These are phyloP conservation scores for Andrena dorsata DNA, from an alignment of 2,888 invertebrate genomes.

Conservation along the genomic window DNA sequence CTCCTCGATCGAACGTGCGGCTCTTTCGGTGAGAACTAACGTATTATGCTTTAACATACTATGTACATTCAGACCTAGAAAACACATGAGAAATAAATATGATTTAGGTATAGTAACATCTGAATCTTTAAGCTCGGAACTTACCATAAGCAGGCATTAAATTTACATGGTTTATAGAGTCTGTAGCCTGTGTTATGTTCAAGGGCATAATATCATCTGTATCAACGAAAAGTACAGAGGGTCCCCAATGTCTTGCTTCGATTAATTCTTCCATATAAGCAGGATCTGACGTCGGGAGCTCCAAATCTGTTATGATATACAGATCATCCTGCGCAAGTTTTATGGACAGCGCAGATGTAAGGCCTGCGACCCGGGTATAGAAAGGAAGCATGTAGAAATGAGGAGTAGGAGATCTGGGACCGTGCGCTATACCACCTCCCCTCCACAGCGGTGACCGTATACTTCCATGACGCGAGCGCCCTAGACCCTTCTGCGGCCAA, in stretches of 20 bases:
- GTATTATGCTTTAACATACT: slow-evolving; percentile 99
- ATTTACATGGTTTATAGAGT: slow-evolving; percentile 92
- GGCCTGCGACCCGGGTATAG: slow-evolving; percentile 90
- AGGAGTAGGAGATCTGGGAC: slow-evolving; percentile 95
- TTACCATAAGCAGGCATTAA: slow-evolving; percentile 97
- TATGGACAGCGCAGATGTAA: slow-evolving; percentile 93
- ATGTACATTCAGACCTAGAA: slow-evolving; percentile 93
- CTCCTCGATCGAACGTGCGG: slow-evolving; percentile 94
- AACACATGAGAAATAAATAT: slow-evolving; percentile 30
- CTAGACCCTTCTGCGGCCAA: slow-evolving; percentile 98
- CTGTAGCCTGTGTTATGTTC: slow-evolving; percentile 94
- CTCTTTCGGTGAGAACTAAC: slow-evolving; percentile 93
- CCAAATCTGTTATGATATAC: slow-evolving; percentile 94
- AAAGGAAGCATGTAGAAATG: slow-evolving; percentile 98
- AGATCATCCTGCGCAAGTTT: slow-evolving; percentile 98
- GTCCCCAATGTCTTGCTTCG: slow-evolving; percentile 96
- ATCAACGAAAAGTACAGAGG: slow-evolving; percentile 97
- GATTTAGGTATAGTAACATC: not conserved
- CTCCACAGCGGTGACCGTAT: slow-evolving; percentile 95
- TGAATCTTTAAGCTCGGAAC: not conserved
- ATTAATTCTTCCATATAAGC: slow-evolving; percentile 92
- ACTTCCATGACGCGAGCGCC: slow-evolving; percentile 96
- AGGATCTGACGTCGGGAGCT: slow-evolving; percentile 93
- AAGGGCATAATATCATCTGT: slow-evolving; percentile 95
- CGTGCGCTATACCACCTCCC: slow-evolving; percentile 94